A percentile compares a stretch with the other conserved stretches of the same genome.
Conservation (phyloP, 2,797 vertebrate species). For the Sebastes reedi region DNA sequence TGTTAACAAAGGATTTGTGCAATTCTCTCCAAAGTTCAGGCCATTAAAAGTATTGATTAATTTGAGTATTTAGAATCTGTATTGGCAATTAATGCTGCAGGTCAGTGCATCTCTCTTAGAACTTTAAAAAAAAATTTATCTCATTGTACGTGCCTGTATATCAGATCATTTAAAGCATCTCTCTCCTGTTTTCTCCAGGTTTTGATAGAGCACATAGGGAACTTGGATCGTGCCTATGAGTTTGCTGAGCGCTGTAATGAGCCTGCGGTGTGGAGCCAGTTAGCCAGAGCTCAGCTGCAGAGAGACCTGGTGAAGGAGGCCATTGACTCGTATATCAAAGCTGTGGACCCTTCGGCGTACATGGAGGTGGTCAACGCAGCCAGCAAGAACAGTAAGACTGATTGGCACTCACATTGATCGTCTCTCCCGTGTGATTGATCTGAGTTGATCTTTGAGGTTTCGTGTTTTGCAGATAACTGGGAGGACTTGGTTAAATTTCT, state of each 20-base stretch:
- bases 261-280: slow-evolving; percentile 90
- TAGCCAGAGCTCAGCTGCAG: slow-evolving; percentile 89
- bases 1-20: not conserved
- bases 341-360: slow-evolving; percentile 88
- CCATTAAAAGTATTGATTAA: not conserved
- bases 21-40: not conserved
- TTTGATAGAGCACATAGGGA: slow-evolving; percentile 93
- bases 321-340: slow-evolving; percentile 91
- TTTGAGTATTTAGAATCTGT: not conserved
- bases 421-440: not conserved
- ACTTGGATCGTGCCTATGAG: slow-evolving; percentile 95
- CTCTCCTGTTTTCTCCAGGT: slow-evolving; percentile 75
- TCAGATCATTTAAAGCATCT: not conserved
- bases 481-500: slow-evolving; percentile 95
- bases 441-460: slow-evolving; percentile 37
- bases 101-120: not conserved
- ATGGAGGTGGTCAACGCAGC: slow-evolving; percentile 91
- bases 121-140: not conserved
- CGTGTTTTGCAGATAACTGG: slow-evolving; percentile 85
- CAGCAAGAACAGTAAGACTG: slow-evolving; percentile 85
- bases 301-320: slow-evolving; percentile 92
- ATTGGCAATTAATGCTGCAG: too few species aligned
- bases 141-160: not conserved
- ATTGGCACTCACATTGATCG: not conserved
- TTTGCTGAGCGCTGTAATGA: slow-evolving; percentile 94